Percentiles rank a stretch among this genome's conserved stretches.
Conservation (phyloP, 2,797 vertebrate genomes). For the Miichthys miiuy region DNA sequence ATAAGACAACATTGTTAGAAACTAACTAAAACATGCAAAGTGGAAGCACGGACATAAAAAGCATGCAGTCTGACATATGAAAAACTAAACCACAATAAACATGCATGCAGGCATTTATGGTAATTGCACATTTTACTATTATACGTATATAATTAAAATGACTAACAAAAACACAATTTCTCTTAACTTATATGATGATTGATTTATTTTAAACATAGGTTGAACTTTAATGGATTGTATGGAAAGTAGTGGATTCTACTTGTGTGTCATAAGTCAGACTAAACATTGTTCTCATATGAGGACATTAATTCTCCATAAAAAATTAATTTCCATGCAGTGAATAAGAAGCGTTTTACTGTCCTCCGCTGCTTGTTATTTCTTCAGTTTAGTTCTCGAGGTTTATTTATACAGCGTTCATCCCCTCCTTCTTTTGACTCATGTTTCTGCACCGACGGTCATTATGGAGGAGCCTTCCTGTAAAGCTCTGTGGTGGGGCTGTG, state of each 20-base stretch:
- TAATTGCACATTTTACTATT: no score
- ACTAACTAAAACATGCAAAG: no score
- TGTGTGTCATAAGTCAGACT: slow-evolving; percentile 6
- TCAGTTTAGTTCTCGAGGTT: slow-evolving; percentile 38
- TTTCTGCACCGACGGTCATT: slow-evolving; percentile 53
- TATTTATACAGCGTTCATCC: slow-evolving; percentile 59
- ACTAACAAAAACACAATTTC: neutral
- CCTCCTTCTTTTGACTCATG: slow-evolving; percentile 52
- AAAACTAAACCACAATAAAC: no score
- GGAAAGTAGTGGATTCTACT: neutral
- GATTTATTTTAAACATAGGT: neutral
- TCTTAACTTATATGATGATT: neutral
- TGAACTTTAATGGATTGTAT: neutral
- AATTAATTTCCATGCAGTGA: neutral
- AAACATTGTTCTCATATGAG: slow-evolving; percentile 26
- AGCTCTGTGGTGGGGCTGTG: slow-evolving; percentile 44
- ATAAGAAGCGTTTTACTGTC: slow-evolving; percentile 44
- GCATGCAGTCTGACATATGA: no score
- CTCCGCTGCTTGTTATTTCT: slow-evolving; percentile 51
- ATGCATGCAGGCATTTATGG: no score
- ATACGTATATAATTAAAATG: neutral
- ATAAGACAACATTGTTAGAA: no score
- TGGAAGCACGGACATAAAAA: no score
- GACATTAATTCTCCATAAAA: slow-evolving; percentile 1
- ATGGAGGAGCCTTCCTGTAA: slow-evolving; percentile 48